Evolutionary conservation across 2,888 invertebrate species (phyloP), one percentile per base, ranked within the genome.

Genomic region (Brachyptera putata): DNA sequence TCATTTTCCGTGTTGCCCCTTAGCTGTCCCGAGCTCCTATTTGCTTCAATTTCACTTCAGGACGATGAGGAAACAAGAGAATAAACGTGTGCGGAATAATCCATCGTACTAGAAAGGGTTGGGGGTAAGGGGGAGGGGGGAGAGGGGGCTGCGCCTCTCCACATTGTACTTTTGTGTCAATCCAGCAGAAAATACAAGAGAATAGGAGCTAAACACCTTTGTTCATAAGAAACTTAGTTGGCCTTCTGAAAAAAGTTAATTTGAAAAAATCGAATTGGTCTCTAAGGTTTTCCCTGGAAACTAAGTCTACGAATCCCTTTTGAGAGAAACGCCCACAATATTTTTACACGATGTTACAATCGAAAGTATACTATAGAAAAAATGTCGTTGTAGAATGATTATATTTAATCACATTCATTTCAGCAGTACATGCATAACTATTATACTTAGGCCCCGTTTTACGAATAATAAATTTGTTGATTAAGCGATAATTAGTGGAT

Each of bases 81-180:
- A 53, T 53, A 53, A 34, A 53, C 53, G 53, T 53, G 53, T 53
- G 53, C 53, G 22, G 53, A 53, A 53, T 53, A 53, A 53, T 53
- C 53, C 53, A 21, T 18, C 53, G 14, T 13, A 16, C 18, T 18
- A 24, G 22, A 24, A 18, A 46, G 46, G 4, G 11, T 7, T 22
- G 46, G 46, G 9, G 21, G 11, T 16, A 18, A 43, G 43, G 50
- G 18, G 53, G 36, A 34, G 16, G 36, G 34, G 16, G 53, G 53
- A 7, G 48, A 3, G 14, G 48, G 3, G 5, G 26, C 41, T 41
- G 49, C 26, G 24, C 30, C 49, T 50, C 50, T 53, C 34, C 53
- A 34, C 53, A 53, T 36, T 53, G 53, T 53, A 53, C 53, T 53
- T 53, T 53, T 53, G 53, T 53, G 53, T 36, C 53, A 53, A 53